Base-by-base conservation (phyloP, 1,140 invertebrate genomes). In the Drosophila kepulauana region DNA sequence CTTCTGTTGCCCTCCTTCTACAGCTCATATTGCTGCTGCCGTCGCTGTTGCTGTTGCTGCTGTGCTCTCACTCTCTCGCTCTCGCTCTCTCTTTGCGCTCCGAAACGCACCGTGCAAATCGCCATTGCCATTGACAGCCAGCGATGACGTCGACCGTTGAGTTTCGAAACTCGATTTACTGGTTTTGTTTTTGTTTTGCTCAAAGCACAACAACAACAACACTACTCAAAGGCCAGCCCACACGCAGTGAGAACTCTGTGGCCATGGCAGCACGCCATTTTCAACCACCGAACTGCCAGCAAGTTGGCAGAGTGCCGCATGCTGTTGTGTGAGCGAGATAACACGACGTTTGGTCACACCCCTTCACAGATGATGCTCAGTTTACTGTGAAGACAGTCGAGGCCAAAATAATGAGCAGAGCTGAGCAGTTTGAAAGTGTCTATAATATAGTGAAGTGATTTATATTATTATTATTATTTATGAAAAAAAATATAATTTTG, bases 191-290 rank as follows among this genome's bases (percentile, higher is more conserved):
- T 69, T 62, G 57, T 41, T 48, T 62, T 46, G 20, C 7, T 20
- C 48, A 11, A 11, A 43, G 8, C 56, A 30, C 25, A 67, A 25
- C 68, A 68, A 61, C 59, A 71, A 70, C 46, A 75, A 30, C 41
- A 43, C 30, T 15, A 28, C 38, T 35, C 52, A 72, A 78, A 78
- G 84, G 84, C 80, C 84, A 62, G 84, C 84, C 84, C 85, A 87
- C 84, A 82, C 76, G 70, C 79, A 51, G 52, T 15, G 69, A 65
- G 81, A 59, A 48, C 46, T 7, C 13, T 54, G 77, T 68, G 64
- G 66, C 73, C 80, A 87, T 87, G 78, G 41, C 72, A 75, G 81
- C 56, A 69, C 84, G 84, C 84, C 84, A 87, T 87, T 87, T 87
- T 87, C 80, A 63, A 87, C 84, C 84, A 88, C 80, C 81, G 20